Base-by-base conservation (phyloP, 2,113 vertebrate genomes). In the Cebidichthys violaceus region DNA sequence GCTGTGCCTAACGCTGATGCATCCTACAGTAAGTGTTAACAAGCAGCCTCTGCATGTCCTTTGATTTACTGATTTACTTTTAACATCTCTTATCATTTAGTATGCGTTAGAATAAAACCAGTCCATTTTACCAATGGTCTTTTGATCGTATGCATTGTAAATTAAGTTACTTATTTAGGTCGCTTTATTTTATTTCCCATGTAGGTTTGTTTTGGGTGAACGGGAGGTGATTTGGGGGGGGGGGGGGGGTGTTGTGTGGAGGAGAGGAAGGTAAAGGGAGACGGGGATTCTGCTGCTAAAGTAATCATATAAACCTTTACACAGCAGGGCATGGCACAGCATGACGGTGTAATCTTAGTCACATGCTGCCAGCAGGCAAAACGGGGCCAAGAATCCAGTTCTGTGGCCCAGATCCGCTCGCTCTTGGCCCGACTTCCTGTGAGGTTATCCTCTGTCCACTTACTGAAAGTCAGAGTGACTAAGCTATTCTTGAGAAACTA, bases 281-380 rank as follows among this genome's bases (percentile, higher is more conserved):
- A 18, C 27, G 4, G 14, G 15, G 27, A 18, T 60, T 60, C 27
- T 60, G 27, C 59, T 33, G 59, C 29, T 60, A 60, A 33, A 18
- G 29, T 33, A 29, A 60, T 60, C 8, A 33, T 60, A 33, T 18
- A 60, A 60, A 71, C 70, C 29, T 62, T 57, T 55, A 86, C 71
- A 79, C 47, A 69, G 76, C 83, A 37, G 61, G 65, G 67, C 70
- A 66, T 88, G 87, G 90, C 82, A 79, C 81, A 84, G 70, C 86
- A 86, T 70, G 70, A 45, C n/a, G 70, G 61, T 80, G 70, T 91
- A 92, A 94, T 88, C 91, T 85, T 73, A 87, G 72, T 93, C 93
- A 91, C 90, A 92, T 89, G 92, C 45, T 79, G 62, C 50, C 75
- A 54, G 52, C 69, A n/a, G 43, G 47, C 69, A 85, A 85, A 90